These are phyloP conservation scores for Hyperoplus lanceolatus DNA, from an alignment of 2,797 vertebrate genomes.

Conservation along the genomic window DNA sequence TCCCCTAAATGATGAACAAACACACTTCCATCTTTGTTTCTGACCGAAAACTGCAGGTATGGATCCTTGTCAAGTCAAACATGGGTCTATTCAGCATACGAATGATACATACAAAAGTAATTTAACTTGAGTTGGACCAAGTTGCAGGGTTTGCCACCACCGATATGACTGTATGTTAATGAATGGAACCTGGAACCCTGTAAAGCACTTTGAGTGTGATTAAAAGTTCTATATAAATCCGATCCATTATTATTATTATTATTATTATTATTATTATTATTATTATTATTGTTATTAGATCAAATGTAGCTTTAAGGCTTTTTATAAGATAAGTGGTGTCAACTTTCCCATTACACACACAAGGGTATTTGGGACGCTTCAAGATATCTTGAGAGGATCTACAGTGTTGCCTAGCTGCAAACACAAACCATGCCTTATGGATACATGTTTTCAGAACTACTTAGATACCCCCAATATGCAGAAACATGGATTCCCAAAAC, in stretches of 20 bases:
- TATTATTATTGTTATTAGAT: background rate
- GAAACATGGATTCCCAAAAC: conserved; percentile 1
- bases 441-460: background rate
- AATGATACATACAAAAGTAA: background rate
- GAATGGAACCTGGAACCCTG: too few species aligned
- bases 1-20: background rate
- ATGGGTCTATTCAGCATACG: background rate
- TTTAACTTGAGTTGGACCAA: background rate
- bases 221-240: too few species aligned
- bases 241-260: too few species aligned
- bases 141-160: background rate
- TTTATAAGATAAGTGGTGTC: background rate
- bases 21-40: background rate
- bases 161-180: too few species aligned
- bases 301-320: background rate
- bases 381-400: background rate
- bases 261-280: background rate
- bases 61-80: background rate
- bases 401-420: background rate
- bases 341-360: background rate
- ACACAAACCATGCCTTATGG: background rate
- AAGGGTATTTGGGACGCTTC: background rate
- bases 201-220: too few species aligned
- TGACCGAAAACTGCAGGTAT: background rate
- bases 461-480: background rate